Conservation (phyloP, 2,113 vertebrate species). For the Neodontobutis hainanensis region DNA sequence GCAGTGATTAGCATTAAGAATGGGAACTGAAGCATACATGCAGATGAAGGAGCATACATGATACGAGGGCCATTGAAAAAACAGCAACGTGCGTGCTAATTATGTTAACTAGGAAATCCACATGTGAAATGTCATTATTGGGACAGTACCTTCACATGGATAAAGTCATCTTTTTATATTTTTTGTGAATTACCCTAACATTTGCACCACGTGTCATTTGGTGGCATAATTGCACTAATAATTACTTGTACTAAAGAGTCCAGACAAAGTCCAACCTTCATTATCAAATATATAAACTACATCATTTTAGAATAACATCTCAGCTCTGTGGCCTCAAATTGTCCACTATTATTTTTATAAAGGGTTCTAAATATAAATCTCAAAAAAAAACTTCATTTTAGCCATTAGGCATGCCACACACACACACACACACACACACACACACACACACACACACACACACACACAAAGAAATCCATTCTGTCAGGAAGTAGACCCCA, state of each 20-base stretch:
- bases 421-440: neutral
- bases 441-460: neutral
- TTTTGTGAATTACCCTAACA: no score
- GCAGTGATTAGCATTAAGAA: slow-evolving; percentile 35
- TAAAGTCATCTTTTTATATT: no score
- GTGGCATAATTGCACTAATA: no score
- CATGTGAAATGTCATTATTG: no score
- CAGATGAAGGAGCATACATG: neutral
- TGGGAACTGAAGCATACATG: neutral
- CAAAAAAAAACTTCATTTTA: neutral
- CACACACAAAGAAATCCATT: slow-evolving; percentile 31
- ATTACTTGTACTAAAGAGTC: neutral
- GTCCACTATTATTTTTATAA: neutral
- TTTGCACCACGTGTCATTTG: no score
- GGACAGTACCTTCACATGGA: no score
- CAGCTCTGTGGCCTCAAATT: slow-evolving; percentile 9
- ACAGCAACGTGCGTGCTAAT: neutral
- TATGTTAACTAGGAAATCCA: neutral
- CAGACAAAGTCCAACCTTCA: neutral
- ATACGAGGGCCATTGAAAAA: neutral
- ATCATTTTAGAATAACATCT: neutral
- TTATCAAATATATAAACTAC: neutral
- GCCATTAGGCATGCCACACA: neutral
- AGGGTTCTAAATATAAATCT: neutral
- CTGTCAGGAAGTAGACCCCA: slow-evolving; percentile 4